These are phyloP conservation scores for Eucidaris tribuloides DNA, from an alignment of 35 echinoderm and acorn worm genomes.

Conservation along the genomic window DNA sequence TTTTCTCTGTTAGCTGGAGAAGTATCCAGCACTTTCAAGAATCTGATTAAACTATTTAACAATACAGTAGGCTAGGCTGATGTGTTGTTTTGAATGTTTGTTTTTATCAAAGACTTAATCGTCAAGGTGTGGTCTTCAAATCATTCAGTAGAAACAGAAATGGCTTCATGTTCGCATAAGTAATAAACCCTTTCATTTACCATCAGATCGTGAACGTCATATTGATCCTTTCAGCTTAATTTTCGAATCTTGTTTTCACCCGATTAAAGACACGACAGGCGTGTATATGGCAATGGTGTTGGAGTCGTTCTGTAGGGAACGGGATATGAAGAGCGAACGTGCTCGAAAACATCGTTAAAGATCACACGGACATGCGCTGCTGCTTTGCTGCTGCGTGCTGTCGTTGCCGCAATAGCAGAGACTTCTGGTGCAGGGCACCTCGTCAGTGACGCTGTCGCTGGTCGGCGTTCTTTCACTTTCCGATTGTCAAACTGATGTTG, in stretches of 20 bases:
- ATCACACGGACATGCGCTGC: not conserved
- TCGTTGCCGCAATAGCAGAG: not conserved
- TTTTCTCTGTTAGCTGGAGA: too few species aligned
- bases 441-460: not conserved
- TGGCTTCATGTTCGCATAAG: too few species aligned
- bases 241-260: not conserved
- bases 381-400: not conserved
- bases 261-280: not conserved
- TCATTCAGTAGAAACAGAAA: too few species aligned
- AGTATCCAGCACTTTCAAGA: too few species aligned
- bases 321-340: not conserved
- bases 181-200: too few species aligned
- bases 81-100: too few species aligned
- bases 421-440: not conserved
- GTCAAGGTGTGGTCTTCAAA: too few species aligned
- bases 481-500: not conserved
- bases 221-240: not conserved
- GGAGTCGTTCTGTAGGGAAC: not conserved
- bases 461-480: not conserved
- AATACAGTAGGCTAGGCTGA: too few species aligned
- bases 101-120: too few species aligned
- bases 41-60: too few species aligned
- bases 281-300: not conserved
- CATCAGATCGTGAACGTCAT: not conserved
- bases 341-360: not conserved